Conservation (phyloP, 2,888 invertebrate species). For the Frankliniella intonsa region DNA sequence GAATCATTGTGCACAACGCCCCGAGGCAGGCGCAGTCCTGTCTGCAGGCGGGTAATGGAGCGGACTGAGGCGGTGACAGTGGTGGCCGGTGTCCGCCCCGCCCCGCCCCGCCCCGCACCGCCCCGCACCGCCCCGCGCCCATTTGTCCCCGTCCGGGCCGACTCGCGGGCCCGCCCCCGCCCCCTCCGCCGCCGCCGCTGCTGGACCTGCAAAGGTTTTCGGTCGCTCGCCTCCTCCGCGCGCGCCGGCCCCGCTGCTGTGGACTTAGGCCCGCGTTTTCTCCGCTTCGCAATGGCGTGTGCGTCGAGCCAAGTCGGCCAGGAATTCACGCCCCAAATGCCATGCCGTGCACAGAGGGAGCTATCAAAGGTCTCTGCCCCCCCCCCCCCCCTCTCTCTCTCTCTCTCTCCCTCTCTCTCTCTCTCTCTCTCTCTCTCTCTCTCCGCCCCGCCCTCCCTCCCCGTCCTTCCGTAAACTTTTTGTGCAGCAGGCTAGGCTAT, state of each 20-base stretch:
- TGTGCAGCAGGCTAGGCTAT: too few species aligned
- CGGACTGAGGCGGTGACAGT: too few species aligned
- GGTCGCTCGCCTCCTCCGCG: not conserved
- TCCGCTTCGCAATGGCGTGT: not conserved
- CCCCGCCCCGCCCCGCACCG: not conserved
- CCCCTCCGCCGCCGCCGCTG: too few species aligned
- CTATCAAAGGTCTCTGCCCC: not conserved
- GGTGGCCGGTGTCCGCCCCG: not conserved
- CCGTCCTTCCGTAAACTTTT: too few species aligned
- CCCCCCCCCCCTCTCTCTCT: not conserved
- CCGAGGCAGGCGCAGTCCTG: too few species aligned
- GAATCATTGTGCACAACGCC: too few species aligned
- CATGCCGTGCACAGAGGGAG: too few species aligned
- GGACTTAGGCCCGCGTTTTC: not conserved
- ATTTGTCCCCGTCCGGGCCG: not conserved
- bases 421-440: slow-evolving; percentile 16
- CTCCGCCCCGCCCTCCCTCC: too few species aligned
- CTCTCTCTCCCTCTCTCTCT: slow-evolving; percentile 18
- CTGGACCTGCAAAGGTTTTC: too few species aligned
- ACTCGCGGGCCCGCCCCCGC: not conserved
- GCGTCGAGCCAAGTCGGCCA: not conserved
- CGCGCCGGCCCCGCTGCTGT: not conserved
- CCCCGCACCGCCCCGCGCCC: not conserved
- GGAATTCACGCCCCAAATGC: not conserved
- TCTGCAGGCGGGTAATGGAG: too few species aligned